A percentile compares a stretch with the other conserved stretches of the same genome.
These are phyloP conservation scores for Epizoanthus fatuus DNA, from an alignment of 92 coral and sea anemone species.

Conservation along the genomic window DNA sequence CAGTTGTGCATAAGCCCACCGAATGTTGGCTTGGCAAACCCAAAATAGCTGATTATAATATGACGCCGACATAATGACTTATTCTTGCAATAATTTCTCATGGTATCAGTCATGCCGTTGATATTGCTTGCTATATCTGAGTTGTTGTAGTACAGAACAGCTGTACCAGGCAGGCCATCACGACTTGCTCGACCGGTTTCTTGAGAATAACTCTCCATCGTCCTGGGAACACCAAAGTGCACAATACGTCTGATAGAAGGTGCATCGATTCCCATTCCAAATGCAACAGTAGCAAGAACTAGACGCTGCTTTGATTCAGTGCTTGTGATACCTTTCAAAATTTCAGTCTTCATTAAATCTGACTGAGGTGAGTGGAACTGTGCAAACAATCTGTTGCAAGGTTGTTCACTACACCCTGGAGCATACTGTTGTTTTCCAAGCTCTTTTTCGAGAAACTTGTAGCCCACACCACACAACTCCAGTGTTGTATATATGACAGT, in stretches of 20 bases:
- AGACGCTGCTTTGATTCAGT: background rate
- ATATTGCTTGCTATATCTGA: slow-evolving; percentile 5
- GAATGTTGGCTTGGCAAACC: slow-evolving; percentile 10
- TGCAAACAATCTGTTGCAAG: slow-evolving; percentile 37
- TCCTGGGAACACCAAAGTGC: slow-evolving; percentile 34
- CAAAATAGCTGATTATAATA: slow-evolving; percentile 24
- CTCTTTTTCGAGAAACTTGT: slow-evolving; percentile 5
- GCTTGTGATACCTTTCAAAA: slow-evolving; percentile 2
- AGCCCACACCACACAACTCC: slow-evolving; percentile 36
- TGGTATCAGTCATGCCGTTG: slow-evolving; percentile 1
- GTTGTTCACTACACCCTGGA: slow-evolving; percentile 12
- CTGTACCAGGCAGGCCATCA: background rate
- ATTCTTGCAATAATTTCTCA: slow-evolving; percentile 40
- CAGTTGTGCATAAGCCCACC: slow-evolving; percentile 22
- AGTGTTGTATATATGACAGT: slow-evolving; percentile 25
- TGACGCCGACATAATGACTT: slow-evolving; percentile 14
- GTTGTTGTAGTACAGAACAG: slow-evolving; percentile 15
- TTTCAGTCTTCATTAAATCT: slow-evolving; percentile 23
- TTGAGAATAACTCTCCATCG: slow-evolving; percentile 41
- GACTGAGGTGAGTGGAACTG: slow-evolving; percentile 39
- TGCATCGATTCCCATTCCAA: slow-evolving; percentile 41
- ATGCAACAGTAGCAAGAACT: slow-evolving; percentile 35
- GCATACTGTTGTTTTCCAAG: slow-evolving; percentile 28
- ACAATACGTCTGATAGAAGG: slow-evolving; percentile 19
- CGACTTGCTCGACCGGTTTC: slow-evolving; percentile 50